Evolutionary conservation across 2,888 invertebrate species (phyloP).

Genomic region (Latrodectus hesperus): DNA sequence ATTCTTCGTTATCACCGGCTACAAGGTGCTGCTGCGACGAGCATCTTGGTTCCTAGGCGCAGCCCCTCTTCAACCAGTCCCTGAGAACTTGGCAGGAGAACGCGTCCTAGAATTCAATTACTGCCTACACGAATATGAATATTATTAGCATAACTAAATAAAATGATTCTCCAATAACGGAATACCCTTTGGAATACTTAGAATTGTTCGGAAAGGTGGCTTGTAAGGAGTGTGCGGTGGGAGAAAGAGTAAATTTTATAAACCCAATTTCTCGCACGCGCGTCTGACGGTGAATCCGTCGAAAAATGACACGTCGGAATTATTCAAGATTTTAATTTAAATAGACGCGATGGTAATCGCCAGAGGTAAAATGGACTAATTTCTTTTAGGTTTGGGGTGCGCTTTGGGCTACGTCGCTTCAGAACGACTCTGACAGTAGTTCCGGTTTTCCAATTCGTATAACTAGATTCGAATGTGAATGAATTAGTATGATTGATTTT

Average conservation of each 20-base stretch:
- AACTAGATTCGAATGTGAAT: too few relatives aligned
- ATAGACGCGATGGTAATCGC: background rate
- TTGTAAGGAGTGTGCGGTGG: slow-evolving; percentile 7
- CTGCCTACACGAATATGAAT: slow-evolving; percentile 62
- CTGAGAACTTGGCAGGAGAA: too few relatives aligned
- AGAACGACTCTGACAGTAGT: background rate
- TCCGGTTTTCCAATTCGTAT: too few relatives aligned
- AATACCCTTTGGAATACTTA: slow-evolving; percentile 18
- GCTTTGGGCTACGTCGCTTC: background rate
- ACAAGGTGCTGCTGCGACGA: too few relatives aligned
- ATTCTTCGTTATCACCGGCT: too few relatives aligned
- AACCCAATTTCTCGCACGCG: background rate
- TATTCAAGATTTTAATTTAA: slow-evolving; percentile 4
- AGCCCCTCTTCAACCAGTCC: too few relatives aligned
- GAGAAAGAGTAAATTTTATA: background rate
- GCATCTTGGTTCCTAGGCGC: too few relatives aligned
- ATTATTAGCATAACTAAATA: slow-evolving; percentile 64
- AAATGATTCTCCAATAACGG: slow-evolving; percentile 51
- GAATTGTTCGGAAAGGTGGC: slow-evolving; percentile 4
- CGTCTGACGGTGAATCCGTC: background rate
- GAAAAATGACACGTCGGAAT: background rate
- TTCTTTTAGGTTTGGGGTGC: background rate
- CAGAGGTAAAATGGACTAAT: background rate
- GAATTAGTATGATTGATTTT: too few relatives aligned
- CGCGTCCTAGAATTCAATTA: slow-evolving; percentile 47